Evolutionary conservation across 2,113 vertebrate genomes (phyloP), one percentile per base, ranked within the genome.

Genomic region (Solenodon paradoxus): DNA sequence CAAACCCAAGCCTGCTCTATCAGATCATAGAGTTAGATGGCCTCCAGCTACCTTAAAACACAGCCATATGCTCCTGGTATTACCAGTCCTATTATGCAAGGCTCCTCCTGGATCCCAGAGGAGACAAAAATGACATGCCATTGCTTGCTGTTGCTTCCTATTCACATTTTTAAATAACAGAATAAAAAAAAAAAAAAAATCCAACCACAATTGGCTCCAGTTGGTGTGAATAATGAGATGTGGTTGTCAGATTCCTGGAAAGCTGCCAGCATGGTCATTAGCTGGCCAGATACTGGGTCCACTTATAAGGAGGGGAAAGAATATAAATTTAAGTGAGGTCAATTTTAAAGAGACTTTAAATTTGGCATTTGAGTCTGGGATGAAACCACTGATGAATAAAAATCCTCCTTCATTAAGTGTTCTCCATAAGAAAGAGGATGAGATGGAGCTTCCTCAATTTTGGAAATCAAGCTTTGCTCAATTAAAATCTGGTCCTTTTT

Each of bases 221-320:
- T 97, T 97, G 97, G 93, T 96, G 95, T 97, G 96, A 97, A 97
- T 96, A 97, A 94, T 93, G 95, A 96, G 93, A 94, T 22, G 35
- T 42, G 72, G 79, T 35, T 97, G 96, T 97, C 96, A 90, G 95
- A 96, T 90, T 95, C 93, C 95, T 97, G 95, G 97, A 96, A 57
- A 88, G 59, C 59, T 13, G 95, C 95, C 97, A 97, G 79, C 30
- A 7, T 47, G 83, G 53, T 94, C 92, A 90, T 88, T 95, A 85
- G 88, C 79, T 49, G 55, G 86, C 86, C 90, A 86, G 92, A 95
- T 84, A 94, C 45, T 22, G 32, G 71, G 75, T 71, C 38, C 51
- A 59, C 72, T 88, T 75, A 88, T 11, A 94, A 79, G 88, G 45
- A 80, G 49, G 19, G 57, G 19, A 66, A 95, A 79, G 84, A 92